These are phyloP conservation scores for Blomia tropicalis DNA, from an alignment of 2,888 invertebrate genomes.

Conservation along the genomic window DNA sequence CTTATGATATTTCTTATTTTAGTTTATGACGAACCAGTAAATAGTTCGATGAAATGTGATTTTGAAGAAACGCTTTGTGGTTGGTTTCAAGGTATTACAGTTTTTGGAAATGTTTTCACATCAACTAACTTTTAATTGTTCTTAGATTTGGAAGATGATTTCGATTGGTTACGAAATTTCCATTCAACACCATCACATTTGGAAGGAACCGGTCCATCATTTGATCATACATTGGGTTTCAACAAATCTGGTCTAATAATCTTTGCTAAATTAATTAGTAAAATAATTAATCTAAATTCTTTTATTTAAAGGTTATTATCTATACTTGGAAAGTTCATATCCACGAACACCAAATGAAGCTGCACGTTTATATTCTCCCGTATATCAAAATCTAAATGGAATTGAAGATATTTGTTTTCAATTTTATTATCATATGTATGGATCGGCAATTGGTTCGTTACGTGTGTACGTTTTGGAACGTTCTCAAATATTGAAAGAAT, in stretches of 20 bases:
- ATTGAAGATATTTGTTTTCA: constrained; percentile 44
- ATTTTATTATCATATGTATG: constrained; percentile 60
- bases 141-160: constrained; percentile 49
- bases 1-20: neutral
- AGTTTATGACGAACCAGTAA: constrained; percentile 5
- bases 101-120: neutral
- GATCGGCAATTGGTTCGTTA: constrained; percentile 42
- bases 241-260: constrained; percentile 41
- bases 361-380: constrained; percentile 56
- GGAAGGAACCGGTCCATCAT: constrained; percentile 53
- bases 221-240: constrained; percentile 54
- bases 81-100: constrained; percentile 1
- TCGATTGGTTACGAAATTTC: constrained; percentile 55
- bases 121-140: no score
- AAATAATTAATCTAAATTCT: constrained; percentile 33
- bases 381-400: constrained; percentile 41
- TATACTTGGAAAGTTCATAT: constrained; percentile 62
- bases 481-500: constrained; percentile 23
- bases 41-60: constrained; percentile 7
- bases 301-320: constrained; percentile 49
- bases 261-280: constrained; percentile 24
- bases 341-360: constrained; percentile 46
- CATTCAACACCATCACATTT: constrained; percentile 48
- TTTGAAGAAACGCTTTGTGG: constrained; percentile 12
- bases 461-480: constrained; percentile 32